These are phyloP conservation scores for Apocrypta bakeri DNA, from an alignment of 1,140 invertebrate species.

Conservation along the genomic window DNA sequence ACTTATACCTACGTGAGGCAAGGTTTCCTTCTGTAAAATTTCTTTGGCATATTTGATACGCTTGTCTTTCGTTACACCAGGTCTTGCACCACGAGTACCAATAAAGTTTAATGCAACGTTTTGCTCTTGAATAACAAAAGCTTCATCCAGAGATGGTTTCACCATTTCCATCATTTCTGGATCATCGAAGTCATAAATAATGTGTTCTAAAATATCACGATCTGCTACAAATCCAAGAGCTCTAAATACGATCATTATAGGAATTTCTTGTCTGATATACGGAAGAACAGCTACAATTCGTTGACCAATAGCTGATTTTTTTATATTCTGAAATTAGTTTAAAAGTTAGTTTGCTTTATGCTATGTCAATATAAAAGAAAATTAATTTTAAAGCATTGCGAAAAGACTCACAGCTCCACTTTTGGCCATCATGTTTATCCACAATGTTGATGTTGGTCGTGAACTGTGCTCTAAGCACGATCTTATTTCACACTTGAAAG, in stretches of 20 bases:
- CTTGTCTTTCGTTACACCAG: slow-evolving; percentile 98
- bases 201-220: slow-evolving; percentile 97
- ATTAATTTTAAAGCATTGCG: background rate
- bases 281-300: slow-evolving; percentile 97
- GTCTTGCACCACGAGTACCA: slow-evolving; percentile 94
- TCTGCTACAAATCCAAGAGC: slow-evolving; percentile 98
- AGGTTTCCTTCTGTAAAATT: slow-evolving; percentile 99
- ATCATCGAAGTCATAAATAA: slow-evolving; percentile 99
- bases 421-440: slow-evolving; percentile 99
- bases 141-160: slow-evolving; percentile 98
- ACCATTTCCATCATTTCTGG: slow-evolving; percentile 99
- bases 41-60: slow-evolving; percentile 98
- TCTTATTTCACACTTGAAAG: slow-evolving; percentile 96
- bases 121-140: slow-evolving; percentile 99
- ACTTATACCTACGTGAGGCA: slow-evolving; percentile 98
- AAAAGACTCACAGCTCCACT: slow-evolving; percentile 81
- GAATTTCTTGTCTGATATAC: slow-evolving; percentile 99
- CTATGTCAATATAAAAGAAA: background rate
- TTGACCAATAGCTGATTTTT: slow-evolving; percentile 76
- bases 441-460: slow-evolving; percentile 95
- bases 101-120: slow-evolving; percentile 98
- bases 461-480: slow-evolving; percentile 95
- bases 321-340: slow-evolving; percentile 54
- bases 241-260: slow-evolving; percentile 98
- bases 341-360: background rate